Evolutionary conservation across 1,140 invertebrate genomes (phyloP), one percentile per base, ranked within the genome.

Genomic region (Scaptomyza montana): DNA sequence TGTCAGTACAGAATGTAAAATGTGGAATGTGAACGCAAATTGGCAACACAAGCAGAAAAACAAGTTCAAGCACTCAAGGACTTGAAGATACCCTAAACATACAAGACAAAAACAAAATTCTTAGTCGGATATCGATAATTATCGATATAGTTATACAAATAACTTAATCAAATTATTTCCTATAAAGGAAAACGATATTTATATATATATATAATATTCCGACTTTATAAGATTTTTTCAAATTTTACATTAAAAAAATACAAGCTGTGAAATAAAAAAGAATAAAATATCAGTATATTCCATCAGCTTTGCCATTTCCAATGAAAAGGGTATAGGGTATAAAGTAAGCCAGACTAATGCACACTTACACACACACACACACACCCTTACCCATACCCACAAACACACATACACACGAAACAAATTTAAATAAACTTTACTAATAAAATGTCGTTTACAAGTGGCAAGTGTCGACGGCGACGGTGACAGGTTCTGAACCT

Each of bases 401-500:
- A 33, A 41, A 50, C 53, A 55, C 63, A 57, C 56, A 43, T 49
- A 57, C 50, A 74, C 61, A 74, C 72, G 72, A 73, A 78, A 78
- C 82, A 81, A 87, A 87, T 87, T 89, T 87, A 87, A 87, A 87
- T 89, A 87, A 87, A 87, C 84, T 87, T 89, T 84, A 87, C 79
- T 87, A 87, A 87, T 87, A 89, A 87, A 87, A 87, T 89, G 84
- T 89, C 84, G 84, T 87, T 87, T 81, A 89, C 82, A 87, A 87
- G 82, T 87, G 82, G 84, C 82, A 89, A 87, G 84, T 87, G 82
- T 82, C 72, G 82, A 82, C 80, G 75, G 61, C 71, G 72, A 70
- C 71, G 54, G 65, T 65, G 54, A 62, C 71, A 68, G 70, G 50
- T 53, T 16, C 47, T 25, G 57, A 77, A 74, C 53, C 64, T 47